Conservation (phyloP, 2,888 invertebrate genomes). For the Acronicta psi region DNA sequence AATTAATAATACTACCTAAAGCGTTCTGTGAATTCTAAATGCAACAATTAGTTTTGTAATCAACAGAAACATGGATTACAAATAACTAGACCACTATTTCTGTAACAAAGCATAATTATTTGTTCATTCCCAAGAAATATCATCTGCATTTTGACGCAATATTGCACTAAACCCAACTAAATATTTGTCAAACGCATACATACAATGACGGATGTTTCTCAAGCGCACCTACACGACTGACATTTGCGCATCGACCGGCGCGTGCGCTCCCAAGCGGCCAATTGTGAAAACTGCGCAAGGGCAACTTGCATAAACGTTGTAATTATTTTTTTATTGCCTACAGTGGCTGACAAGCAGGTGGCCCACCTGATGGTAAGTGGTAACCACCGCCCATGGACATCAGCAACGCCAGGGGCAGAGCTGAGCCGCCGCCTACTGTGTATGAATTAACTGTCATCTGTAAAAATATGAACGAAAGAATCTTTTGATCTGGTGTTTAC, state of each 20-base stretch:
- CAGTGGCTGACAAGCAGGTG: conserved; percentile 1
- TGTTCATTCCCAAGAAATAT: neutral
- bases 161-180: conserved; percentile 4
- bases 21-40: too few relatives aligned
- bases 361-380: too few relatives aligned
- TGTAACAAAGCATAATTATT: too few relatives aligned
- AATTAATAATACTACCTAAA: too few relatives aligned
- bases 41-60: too few relatives aligned
- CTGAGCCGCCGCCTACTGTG: too few relatives aligned
- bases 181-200: conserved; percentile 29
- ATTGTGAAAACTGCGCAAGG: conserved; percentile 52
- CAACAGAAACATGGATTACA: too few relatives aligned
- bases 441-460: conserved; percentile 19
- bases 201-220: conserved; percentile 35
- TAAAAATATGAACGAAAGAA: neutral
- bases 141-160: conserved; percentile 10
- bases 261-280: conserved; percentile 44
- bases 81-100: too few relatives aligned
- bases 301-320: conserved; percentile 33
- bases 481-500: too few relatives aligned
- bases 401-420: too few relatives aligned
- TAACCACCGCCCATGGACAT: too few relatives aligned
- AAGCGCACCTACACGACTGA: conserved; percentile 30
- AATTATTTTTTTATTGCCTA: neutral
- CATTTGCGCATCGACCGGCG: conserved; percentile 32